These are phyloP conservation scores for Diaperis boleti DNA, from an alignment of 2,888 invertebrate genomes.

Conservation along the genomic window DNA sequence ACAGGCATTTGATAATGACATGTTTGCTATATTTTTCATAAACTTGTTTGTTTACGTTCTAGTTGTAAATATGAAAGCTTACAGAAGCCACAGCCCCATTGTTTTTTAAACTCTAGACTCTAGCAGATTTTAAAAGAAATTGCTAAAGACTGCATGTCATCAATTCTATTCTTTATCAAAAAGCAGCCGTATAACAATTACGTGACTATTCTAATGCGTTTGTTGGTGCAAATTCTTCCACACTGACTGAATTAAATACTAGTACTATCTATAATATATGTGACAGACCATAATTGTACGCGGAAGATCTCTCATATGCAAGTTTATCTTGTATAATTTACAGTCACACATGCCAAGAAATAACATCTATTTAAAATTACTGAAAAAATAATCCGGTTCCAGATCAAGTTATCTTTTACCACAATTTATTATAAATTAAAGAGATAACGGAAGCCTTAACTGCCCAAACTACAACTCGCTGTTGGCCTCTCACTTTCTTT, in stretches of 20 bases:
- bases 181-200: no score
- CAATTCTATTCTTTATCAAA: no score
- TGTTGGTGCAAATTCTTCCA: conserved; percentile 29
- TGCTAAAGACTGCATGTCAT: no score
- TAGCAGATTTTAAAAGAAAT: no score
- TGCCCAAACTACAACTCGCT: background rate
- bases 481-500: conserved; percentile 3
- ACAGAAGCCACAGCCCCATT: no score
- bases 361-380: background rate
- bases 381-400: conserved; percentile 1
- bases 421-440: conserved; percentile 1
- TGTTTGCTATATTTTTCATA: conserved; percentile 7
- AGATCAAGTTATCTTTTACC: background rate
- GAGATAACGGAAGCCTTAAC: background rate
- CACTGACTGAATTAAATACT: conserved; percentile 32
- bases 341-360: conserved; percentile 6
- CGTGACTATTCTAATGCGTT: no score
- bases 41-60: background rate
- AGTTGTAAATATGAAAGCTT: no score
- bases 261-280: conserved; percentile 35
- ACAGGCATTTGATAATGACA: conserved; percentile 14
- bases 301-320: conserved; percentile 38
- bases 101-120: no score
- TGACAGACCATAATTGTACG: conserved; percentile 24
- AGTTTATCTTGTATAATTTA: conserved; percentile 27